phyloP scores from a whole-genome alignment of 1,140 invertebrate genomes.

The Drosophila santomea region DNA sequence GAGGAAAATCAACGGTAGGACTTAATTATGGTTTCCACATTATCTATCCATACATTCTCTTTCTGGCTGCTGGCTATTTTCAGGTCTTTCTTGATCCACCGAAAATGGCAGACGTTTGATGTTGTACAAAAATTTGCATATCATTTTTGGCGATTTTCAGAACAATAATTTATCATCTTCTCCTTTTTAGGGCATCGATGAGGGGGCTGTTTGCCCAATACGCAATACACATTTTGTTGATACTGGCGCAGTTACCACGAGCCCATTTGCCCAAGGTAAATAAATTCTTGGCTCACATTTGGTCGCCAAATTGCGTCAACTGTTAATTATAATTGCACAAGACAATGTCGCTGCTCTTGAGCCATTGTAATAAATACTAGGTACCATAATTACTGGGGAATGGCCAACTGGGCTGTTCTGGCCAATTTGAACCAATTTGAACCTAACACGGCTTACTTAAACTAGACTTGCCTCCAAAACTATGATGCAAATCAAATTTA shows the following conservation, averaged over 20 bases:
- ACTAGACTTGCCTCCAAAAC: conserved; percentile 24
- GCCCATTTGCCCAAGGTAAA: conserved; percentile 17
- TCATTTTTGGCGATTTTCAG: conserved; percentile 25
- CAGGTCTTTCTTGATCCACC: conserved; percentile 12
- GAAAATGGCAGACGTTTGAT: conserved; percentile 4
- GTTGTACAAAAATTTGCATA: conserved; percentile 46
- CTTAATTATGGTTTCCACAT: conserved; percentile 50
- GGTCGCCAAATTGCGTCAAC: conserved; percentile 56
- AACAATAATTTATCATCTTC: conserved; percentile 55
- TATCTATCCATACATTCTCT: conserved; percentile 32
- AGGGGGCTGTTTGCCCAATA: conserved; percentile 50
- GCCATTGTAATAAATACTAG: conserved; percentile 37
- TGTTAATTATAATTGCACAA: conserved; percentile 68
- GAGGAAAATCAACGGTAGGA: conserved; percentile 34
- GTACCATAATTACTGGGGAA: conserved; percentile 43
- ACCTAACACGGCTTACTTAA: conserved; percentile 51
- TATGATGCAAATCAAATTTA: too few species aligned
- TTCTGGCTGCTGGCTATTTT: conserved; percentile 16
- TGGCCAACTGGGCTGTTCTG: conserved; percentile 40
- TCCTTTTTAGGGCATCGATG: conserved; percentile 26
- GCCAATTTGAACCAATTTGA: conserved; percentile 42
- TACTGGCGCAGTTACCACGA: conserved; percentile 18
- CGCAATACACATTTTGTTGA: conserved; percentile 43
- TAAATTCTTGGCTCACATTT: conserved; percentile 26
- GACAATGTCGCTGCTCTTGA: conserved; percentile 55